A percentile compares a stretch with the other conserved stretches of the same genome.
These are phyloP conservation scores for Pantelozetes paolii DNA, from an alignment of 2,888 invertebrate species.

Conservation along the genomic window DNA sequence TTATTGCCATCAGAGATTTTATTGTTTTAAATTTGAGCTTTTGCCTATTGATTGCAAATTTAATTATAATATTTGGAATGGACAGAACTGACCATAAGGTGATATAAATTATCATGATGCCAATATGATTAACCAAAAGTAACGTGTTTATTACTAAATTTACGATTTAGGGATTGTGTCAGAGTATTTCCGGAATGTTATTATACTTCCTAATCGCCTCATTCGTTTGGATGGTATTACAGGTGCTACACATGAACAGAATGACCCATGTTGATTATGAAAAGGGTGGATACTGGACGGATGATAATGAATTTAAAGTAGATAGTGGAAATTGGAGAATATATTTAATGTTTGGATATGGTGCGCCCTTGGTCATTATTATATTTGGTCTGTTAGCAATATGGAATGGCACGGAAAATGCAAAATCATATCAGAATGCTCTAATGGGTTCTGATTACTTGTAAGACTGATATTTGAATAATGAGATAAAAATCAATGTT, in stretches of 20 bases:
- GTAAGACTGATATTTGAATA: not conserved
- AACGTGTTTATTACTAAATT: too few species aligned
- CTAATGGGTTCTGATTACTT: not conserved
- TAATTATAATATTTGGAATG: slow-evolving; percentile 39
- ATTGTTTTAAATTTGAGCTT: slow-evolving; percentile 39
- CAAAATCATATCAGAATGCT: not conserved
- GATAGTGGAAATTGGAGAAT: too few species aligned
- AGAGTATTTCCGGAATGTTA: not conserved
- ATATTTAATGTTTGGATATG: not conserved
- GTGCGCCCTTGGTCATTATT: not conserved
- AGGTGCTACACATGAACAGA: too few species aligned
- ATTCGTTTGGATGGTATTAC: not conserved
- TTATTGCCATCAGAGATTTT: not conserved
- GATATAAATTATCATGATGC: too few species aligned
- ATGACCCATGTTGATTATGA: too few species aligned
- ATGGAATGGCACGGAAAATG: not conserved
- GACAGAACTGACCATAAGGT: slow-evolving; percentile 9
- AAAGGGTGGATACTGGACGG: too few species aligned
- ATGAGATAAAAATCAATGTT: not conserved
- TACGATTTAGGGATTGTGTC: not conserved
- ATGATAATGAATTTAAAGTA: too few species aligned
- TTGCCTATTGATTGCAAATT: slow-evolving; percentile 42
- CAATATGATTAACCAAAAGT: too few species aligned
- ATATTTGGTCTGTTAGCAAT: not conserved
- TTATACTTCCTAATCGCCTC: not conserved